Percentiles rank a stretch among this genome's conserved stretches.
These are phyloP conservation scores for Hypomecis punctinalis DNA, from an alignment of 2,888 invertebrate species.

Conservation along the genomic window DNA sequence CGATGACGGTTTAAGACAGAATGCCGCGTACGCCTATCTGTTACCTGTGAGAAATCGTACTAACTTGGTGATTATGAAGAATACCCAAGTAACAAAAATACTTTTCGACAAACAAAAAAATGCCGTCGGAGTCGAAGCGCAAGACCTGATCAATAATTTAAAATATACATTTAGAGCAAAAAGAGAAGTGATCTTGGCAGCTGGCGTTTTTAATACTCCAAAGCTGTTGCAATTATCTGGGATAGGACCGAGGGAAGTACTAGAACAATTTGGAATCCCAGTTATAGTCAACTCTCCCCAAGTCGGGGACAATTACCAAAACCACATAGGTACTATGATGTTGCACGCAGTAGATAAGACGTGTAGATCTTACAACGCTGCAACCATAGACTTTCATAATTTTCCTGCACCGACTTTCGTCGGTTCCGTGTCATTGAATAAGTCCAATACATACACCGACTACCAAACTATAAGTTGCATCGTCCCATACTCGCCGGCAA, in stretches of 20 bases:
- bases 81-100: conserved; percentile 74
- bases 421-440: conserved; percentile 9
- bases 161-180: conserved; percentile 52
- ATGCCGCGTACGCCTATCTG: conserved; percentile 77
- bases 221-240: conserved; percentile 22
- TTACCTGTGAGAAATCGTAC: conserved; percentile 48
- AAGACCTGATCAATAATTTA: conserved; percentile 47
- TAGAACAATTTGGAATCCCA: conserved; percentile 35
- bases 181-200: conserved; percentile 73
- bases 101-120: conserved; percentile 72
- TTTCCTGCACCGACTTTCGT: conserved; percentile 1
- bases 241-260: conserved; percentile 36
- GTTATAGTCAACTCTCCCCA: neutral
- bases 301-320: conserved; percentile 10
- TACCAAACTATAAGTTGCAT: conserved; percentile 1
- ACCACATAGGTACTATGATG: neutral
- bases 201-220: conserved; percentile 49
- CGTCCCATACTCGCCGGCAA: conserved; percentile 1
- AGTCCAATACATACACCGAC: conserved; percentile 3
- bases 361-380: neutral
- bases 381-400: neutral
- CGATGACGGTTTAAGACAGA: conserved; percentile 70
- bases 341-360: conserved; percentile 4
- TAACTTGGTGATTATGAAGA: conserved; percentile 65
- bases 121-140: conserved; percentile 65